A percentile compares a stretch with the other conserved stretches of the same genome.
These are phyloP conservation scores for Leptopilina boulardi DNA, from an alignment of 1,140 invertebrate species.

Conservation along the genomic window DNA sequence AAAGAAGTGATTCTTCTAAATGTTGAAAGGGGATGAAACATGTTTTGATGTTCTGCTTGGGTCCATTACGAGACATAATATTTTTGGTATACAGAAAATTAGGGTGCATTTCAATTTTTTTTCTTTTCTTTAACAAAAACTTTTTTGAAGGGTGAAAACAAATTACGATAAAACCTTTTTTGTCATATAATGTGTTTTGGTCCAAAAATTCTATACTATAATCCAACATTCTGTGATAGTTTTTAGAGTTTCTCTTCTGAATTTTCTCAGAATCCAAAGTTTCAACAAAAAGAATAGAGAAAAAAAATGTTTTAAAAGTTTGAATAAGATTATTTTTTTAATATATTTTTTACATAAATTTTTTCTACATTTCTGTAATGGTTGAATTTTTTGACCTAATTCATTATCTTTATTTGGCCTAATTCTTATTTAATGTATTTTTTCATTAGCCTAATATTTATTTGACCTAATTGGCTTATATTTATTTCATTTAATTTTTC, in stretches of 20 bases:
- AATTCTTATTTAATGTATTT: no score
- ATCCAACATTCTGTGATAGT: not conserved
- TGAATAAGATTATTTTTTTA: no score
- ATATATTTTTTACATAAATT: no score
- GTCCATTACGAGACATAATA: slow-evolving; percentile 6
- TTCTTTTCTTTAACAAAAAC: not conserved
- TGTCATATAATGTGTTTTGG: not conserved
- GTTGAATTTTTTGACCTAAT: no score
- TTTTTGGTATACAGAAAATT: not conserved
- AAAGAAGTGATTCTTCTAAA: slow-evolving; percentile 1
- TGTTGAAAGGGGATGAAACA: not conserved
- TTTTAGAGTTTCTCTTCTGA: not conserved
- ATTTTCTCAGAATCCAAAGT: not conserved
- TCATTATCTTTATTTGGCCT: no score
- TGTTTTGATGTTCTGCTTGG: not conserved
- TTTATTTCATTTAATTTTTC: no score
- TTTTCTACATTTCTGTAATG: no score
- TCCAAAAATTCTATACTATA: not conserved
- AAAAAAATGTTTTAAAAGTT: no score
- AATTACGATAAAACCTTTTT: slow-evolving; percentile 1
- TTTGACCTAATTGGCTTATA: no score
- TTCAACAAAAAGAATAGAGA: not conserved
- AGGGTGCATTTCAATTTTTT: slow-evolving; percentile 12
- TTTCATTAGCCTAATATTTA: no score
- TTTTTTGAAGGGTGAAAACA: not conserved